These are phyloP conservation scores for Epinephelus cyanopodus DNA, from an alignment of 2,113 vertebrate species.

Conservation along the genomic window DNA sequence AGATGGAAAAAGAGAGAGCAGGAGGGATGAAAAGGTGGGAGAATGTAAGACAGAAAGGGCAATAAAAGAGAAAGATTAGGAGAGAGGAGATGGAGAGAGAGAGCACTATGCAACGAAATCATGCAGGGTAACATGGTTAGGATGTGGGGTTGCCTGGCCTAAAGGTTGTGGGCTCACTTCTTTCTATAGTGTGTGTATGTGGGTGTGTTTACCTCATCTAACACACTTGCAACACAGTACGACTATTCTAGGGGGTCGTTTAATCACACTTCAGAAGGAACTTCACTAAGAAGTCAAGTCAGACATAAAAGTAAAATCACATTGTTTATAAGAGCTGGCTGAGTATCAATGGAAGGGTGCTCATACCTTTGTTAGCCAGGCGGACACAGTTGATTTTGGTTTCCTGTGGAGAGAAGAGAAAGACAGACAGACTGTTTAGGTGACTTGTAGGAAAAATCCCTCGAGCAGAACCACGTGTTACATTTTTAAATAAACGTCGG, in stretches of 20 bases:
- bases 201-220: slow-evolving; percentile 15
- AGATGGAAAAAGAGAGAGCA: slow-evolving; percentile 19
- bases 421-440: slow-evolving; percentile 43
- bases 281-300: not conserved
- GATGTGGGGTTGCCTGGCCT: slow-evolving; percentile 32
- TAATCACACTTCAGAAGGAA: not conserved
- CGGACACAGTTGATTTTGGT: slow-evolving; percentile 98
- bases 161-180: slow-evolving; percentile 22
- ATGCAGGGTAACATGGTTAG: slow-evolving; percentile 56
- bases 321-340: not conserved
- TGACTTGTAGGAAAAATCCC: not conserved
- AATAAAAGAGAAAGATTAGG: slow-evolving; percentile 1
- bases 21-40: not conserved
- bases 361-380: slow-evolving; percentile 97
- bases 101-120: slow-evolving; percentile 24
- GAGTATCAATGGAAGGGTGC: slow-evolving; percentile 62
- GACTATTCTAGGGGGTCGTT: not conserved
- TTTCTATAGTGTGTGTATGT: not conserved
- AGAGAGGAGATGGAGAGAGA: slow-evolving; percentile 4
- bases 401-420: slow-evolving; percentile 88
- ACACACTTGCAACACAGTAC: not conserved
- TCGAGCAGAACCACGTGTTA: not conserved
- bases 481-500: not conserved
- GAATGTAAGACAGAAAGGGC: not conserved
- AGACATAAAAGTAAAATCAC: not conserved